Evolutionary conservation across 30 jellyfish, hydroid and myxozoan species (phyloP).

Genomic region (Clytia hemisphaerica): DNA sequence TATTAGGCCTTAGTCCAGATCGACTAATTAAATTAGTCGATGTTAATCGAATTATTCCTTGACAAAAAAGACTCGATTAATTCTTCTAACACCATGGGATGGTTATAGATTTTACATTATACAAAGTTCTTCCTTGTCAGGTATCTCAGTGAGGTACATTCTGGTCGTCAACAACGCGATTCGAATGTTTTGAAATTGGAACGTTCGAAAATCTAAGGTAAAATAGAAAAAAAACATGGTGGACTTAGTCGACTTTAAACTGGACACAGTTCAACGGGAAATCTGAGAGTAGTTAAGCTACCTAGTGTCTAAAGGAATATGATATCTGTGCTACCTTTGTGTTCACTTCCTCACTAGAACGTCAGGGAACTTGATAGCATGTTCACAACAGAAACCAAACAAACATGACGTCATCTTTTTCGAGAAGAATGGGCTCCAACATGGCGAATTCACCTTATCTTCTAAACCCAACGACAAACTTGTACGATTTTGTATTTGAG

Average conservation of each 20-base stretch:
- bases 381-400: slow-evolving; percentile 80
- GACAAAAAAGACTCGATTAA: no score
- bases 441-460: slow-evolving; percentile 87
- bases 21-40: no score
- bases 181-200: no score
- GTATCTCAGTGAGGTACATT: no score
- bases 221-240: no score
- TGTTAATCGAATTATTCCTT: no score
- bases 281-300: background rate
- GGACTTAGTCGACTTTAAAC: background rate
- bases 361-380: slow-evolving; percentile 62
- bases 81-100: no score
- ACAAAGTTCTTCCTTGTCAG: no score
- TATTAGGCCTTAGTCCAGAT: no score
- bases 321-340: background rate
- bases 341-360: slow-evolving; percentile 35
- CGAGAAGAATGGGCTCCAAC: slow-evolving; percentile 78
- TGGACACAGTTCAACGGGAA: background rate
- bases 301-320: background rate
- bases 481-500: slow-evolving; percentile 19
- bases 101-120: no score
- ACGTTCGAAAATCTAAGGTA: no score
- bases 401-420: slow-evolving; percentile 75
- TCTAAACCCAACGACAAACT: slow-evolving; percentile 42
- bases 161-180: no score